A percentile compares a stretch with the other conserved stretches of the same genome.
Conservation (phyloP, 2,797 vertebrate genomes). For the Odontamblyopus rebecca region DNA sequence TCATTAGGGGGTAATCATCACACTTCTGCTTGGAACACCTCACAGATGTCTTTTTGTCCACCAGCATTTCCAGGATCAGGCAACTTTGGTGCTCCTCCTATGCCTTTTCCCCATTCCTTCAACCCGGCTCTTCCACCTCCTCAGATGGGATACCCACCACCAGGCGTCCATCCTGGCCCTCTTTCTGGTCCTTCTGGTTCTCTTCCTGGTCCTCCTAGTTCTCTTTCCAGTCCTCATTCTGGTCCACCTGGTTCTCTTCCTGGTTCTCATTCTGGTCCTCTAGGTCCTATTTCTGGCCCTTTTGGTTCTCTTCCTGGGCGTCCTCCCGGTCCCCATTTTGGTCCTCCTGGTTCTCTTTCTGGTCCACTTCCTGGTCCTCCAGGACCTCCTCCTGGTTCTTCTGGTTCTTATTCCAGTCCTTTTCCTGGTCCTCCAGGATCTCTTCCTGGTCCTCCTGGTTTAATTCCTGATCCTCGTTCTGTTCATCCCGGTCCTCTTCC, state of each 20-base stretch:
- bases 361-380: slow-evolving; percentile 80
- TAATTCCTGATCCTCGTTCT: background rate
- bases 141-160: slow-evolving; percentile 36
- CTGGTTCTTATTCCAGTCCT: slow-evolving; percentile 78
- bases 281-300: slow-evolving; percentile 76
- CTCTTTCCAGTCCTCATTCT: background rate
- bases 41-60: slow-evolving; percentile 24
- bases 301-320: slow-evolving; percentile 68
- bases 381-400: slow-evolving; percentile 37
- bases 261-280: slow-evolving; percentile 82
- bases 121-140: slow-evolving; percentile 68
- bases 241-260: slow-evolving; percentile 73
- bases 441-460: background rate
- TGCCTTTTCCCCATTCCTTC: slow-evolving; percentile 46
- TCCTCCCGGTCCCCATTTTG: slow-evolving; percentile 74
- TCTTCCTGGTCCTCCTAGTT: background rate
- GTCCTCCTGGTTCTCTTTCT: slow-evolving; percentile 67
- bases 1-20: background rate
- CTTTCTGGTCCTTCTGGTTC: background rate
- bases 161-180: background rate
- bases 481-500: slow-evolving; percentile 42
- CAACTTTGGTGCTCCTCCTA: slow-evolving; percentile 13
- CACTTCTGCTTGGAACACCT: slow-evolving; percentile 8
- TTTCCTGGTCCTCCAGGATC: slow-evolving; percentile 69
- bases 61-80: background rate